Base-by-base conservation (phyloP, 2,888 invertebrate species). In the Andrena hattorfiana region DNA sequence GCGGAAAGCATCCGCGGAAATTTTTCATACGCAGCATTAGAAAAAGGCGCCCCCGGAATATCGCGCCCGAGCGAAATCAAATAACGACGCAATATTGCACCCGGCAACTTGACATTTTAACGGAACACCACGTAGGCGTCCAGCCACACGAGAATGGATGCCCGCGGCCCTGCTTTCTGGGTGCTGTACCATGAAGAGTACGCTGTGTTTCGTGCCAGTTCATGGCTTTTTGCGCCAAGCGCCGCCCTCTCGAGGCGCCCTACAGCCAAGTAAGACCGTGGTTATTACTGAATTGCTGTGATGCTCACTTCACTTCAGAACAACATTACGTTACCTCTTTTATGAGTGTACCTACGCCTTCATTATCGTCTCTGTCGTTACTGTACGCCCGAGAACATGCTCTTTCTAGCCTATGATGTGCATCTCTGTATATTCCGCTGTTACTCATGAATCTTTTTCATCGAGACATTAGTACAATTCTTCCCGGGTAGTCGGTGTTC, bases 201-300 rank as follows among this genome's bases (percentile, higher is more conserved):
- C 56, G 23, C 8, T 26, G 13, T 54, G 56, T 63, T 70, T 60
- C 62, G 26, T 70, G 35, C 63, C 64, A 80, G 75, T 69, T 77
- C 66, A 69, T 73, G 74, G 69, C 76, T 86, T 88, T 88, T 87
- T 84, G 71, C 74, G 42, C 8, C 23, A 32, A n/a, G 49, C 75
- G 20, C 63, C 66, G 42, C 66, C 67, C 49, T 42, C 48, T 26
- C 60, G 68, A 62, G 30, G 20, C 63, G 60, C 48, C 48, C 42
- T 66, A 49, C 35, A 75, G 72, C 62, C 59, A 13, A 26, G 56
- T 49, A n/a, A 32, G 23, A 49, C 62, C 59, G n/a, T 2, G 72
- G 75, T 75, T 83, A 83, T 86, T 79, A 83, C 72, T 78, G 72
- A 86, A 84, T 88, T 84, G 76, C 68, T 76, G 35, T 30, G 60